Evolutionary conservation across 2,888 invertebrate genomes (phyloP).

Genomic region (Diachrysia chrysitis): DNA sequence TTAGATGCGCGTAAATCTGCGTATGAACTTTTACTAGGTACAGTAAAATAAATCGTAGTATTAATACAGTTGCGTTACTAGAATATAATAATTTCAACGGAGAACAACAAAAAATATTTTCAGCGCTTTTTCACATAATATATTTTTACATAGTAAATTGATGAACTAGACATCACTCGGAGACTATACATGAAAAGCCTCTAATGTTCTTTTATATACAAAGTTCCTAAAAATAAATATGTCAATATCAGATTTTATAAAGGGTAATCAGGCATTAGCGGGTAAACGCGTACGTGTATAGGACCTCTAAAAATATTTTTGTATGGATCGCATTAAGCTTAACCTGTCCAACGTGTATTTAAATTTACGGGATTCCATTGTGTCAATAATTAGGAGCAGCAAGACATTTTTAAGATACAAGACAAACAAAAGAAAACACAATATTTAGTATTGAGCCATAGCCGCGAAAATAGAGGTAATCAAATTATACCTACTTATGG

Average conservation of each 20-base stretch:
- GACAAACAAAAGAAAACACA: no score
- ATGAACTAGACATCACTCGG: not conserved
- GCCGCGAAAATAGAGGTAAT: no score
- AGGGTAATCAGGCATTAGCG: constrained; percentile 23
- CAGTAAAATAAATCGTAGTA: no score
- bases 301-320: constrained; percentile 7
- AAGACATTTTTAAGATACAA: no score
- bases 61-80: no score
- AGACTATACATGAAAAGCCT: not conserved
- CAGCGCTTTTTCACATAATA: not conserved
- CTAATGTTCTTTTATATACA: constrained; percentile 16
- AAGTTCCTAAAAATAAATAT: constrained; percentile 36
- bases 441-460: no score
- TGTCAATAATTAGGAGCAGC: no score
- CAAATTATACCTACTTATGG: no score
- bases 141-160: not conserved
- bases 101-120: not conserved
- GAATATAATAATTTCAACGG: not conserved
- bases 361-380: not conserved
- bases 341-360: not conserved
- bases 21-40: not conserved
- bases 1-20: not conserved
- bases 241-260: constrained; percentile 39
- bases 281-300: constrained; percentile 15
- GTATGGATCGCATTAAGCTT: not conserved